Conservation (phyloP, 2,113 vertebrate species). For the Australoheros scitulus region DNA sequence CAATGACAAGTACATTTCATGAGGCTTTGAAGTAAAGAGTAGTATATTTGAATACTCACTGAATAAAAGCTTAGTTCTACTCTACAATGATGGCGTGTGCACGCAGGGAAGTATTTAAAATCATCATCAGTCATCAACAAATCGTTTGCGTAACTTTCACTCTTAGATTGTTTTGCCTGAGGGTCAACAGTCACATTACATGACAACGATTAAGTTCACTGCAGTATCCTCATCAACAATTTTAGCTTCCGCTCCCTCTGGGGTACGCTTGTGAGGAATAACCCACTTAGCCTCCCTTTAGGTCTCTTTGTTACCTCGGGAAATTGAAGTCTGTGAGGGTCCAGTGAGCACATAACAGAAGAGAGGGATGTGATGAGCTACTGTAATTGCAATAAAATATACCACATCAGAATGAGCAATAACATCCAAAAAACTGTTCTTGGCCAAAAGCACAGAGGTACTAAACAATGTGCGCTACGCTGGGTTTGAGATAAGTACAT, state of each 20-base stretch:
- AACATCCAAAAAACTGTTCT: background rate
- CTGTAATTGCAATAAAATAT: constrained; percentile 20
- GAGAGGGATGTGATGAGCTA: constrained; percentile 9
- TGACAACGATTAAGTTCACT: constrained; percentile 47
- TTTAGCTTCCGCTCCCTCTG: background rate
- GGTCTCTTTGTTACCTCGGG: constrained; percentile 26
- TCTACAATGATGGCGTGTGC: background rate
- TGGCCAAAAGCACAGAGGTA: background rate
- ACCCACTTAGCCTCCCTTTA: constrained; percentile 50
- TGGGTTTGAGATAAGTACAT: background rate
- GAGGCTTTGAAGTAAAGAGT: background rate
- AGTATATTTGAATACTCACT: background rate
- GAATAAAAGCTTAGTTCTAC: background rate
- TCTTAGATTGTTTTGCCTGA: constrained; percentile 3
- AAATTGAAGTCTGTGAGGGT: constrained; percentile 25
- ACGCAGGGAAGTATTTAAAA: background rate
- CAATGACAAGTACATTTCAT: background rate
- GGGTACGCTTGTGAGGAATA: constrained; percentile 28
- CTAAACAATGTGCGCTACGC: background rate
- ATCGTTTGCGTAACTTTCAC: background rate
- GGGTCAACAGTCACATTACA: constrained; percentile 32
- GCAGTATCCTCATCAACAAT: constrained; percentile 51
- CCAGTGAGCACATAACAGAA: background rate
- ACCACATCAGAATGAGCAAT: background rate
- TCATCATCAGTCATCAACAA: background rate